Evolutionary conservation across 2,113 vertebrate species (phyloP), one percentile per base, ranked within the genome.

Genomic region (Hydropotes inermis): DNA sequence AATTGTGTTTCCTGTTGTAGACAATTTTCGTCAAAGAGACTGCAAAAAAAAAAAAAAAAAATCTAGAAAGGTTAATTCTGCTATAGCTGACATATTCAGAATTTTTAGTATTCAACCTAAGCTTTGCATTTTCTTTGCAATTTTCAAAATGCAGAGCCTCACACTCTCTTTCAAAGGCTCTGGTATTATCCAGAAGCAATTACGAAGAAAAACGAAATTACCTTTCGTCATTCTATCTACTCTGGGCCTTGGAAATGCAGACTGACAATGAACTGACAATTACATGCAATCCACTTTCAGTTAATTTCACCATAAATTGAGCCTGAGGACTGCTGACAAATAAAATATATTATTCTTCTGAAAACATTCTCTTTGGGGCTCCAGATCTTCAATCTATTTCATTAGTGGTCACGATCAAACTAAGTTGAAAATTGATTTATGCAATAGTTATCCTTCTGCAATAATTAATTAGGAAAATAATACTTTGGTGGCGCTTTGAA

Each of bases 301-400:
- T 94, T 98, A 94, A 98, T 98, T 98, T 98, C 95, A 98, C 91
- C 95, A 97, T 82, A 98, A 97, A 98, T 95, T 97, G 92, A 98
- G 95, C 70, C 60, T 95, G n/a, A 98, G 97, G 89, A 97, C 88
- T 97, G 87, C 92, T 98, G 98, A 98, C 92, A 98, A 99, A 99
- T 98, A 99, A 98, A 98, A 98, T 93, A 97, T 92, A 94, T 96
- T 83, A 0, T 87, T 95, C 98, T 98, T 98, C 97, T 98, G 89
- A 98, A 98, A 96, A 95, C 88, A 25, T 97, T 98, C 79, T 97
- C 98, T 95, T 98, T 93, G 91, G 96, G 78, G 21, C 45, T 96
- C 61, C 90, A 95, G 93, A 96, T 91, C 92, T 98, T 25, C 47
- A 82, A 97, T 82, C 19, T 95, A 89, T 97, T 98, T 98, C 81